phyloP scores from a whole-genome alignment of 92 coral and sea anemone genomes.

The Bergia puertoricense region DNA sequence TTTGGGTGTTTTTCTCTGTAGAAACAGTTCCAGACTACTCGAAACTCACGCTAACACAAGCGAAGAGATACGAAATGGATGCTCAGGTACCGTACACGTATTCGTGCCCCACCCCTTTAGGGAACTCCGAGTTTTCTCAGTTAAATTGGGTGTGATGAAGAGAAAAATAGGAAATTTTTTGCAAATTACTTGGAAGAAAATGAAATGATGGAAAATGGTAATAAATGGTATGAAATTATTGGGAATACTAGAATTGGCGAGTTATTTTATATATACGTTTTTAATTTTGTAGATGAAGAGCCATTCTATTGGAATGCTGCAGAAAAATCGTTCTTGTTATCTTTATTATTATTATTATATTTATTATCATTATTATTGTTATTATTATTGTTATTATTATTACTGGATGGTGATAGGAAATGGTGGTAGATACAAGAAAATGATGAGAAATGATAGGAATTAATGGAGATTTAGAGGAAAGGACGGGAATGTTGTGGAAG shows the following conservation, averaged over 20 bases:
- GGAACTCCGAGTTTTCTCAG: not conserved
- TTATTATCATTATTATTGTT: no score
- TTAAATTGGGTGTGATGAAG: not conserved
- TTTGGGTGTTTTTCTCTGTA: constrained; percentile 19
- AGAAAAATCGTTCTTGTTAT: no score
- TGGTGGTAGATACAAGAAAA: no score
- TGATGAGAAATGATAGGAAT: not conserved
- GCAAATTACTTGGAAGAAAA: not conserved
- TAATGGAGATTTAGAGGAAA: not conserved
- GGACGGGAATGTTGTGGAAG: not conserved
- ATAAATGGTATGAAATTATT: no score
- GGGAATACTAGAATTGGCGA: not conserved
- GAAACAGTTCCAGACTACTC: constrained; percentile 98
- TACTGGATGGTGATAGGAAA: no score
- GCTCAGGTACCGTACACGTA: constrained; percentile 62
- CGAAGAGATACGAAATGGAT: constrained; percentile 96
- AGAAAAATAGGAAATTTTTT: not conserved
- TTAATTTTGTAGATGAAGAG: no score
- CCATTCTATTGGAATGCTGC: no score
- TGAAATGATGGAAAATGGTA: not conserved
- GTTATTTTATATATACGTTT: no score
- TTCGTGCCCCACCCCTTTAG: not conserved
- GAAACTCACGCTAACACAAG: constrained; percentile 89
- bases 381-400: no score
- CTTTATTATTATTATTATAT: no score